phyloP scores from a whole-genome alignment of 2,113 vertebrate species.

The Okapia johnstoni region DNA sequence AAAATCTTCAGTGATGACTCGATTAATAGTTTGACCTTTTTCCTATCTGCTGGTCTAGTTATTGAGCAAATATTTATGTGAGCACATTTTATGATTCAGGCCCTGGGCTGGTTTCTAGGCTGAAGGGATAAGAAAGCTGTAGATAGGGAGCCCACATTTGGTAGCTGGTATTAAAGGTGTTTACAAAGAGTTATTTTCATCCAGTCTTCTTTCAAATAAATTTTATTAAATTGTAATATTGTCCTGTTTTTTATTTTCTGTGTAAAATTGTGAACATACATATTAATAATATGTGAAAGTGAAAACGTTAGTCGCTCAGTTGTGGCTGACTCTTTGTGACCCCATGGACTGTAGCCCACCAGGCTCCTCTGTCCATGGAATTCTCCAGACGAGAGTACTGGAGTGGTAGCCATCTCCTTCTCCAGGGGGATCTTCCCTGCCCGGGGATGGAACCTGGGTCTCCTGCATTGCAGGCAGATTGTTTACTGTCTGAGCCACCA shows the following conservation, averaged over 20 bases:
- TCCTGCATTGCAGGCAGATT: neutral
- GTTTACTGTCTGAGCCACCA: neutral
- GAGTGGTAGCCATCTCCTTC: neutral
- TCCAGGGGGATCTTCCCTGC: neutral
- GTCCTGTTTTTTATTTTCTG: neutral
- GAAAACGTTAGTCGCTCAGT: neutral
- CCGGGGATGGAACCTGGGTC: rapidly evolving
- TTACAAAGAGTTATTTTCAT: neutral
- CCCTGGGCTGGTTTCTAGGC: neutral
- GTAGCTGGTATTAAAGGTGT: neutral
- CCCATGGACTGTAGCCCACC: neutral
- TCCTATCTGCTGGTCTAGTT: neutral
- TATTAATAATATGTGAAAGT: neutral
- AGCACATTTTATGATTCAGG: neutral
- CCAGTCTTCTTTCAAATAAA: neutral
- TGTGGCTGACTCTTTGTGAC: neutral
- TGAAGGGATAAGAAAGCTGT: neutral
- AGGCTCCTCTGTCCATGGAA: neutral
- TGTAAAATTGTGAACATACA: neutral
- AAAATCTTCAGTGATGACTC: neutral
- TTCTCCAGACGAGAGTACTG: neutral
- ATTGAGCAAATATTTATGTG: neutral
- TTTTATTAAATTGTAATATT: neutral
- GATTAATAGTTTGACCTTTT: neutral
- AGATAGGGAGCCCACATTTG: neutral